phyloP scores from a whole-genome alignment of 2,113 vertebrate genomes.

The Micromys minutus region DNA sequence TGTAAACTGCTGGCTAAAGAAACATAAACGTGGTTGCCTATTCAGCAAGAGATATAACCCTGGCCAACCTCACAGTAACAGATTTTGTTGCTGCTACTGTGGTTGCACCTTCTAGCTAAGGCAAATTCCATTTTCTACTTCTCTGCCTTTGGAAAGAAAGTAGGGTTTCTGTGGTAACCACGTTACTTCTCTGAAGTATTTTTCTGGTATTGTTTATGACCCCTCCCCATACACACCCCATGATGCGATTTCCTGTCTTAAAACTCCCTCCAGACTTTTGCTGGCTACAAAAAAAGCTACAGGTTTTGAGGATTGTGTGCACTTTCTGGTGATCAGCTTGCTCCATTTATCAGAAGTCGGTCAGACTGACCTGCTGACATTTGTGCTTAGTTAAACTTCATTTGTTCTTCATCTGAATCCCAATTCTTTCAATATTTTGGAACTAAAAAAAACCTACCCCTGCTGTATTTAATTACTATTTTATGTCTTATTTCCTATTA shows the following conservation, averaged over 20 bases:
- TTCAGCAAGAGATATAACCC: neutral
- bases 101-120: neutral
- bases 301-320: neutral
- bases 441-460: neutral
- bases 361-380: neutral
- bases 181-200: neutral
- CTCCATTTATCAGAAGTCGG: neutral
- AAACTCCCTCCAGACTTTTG: neutral
- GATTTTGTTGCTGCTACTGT: neutral
- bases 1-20: neutral
- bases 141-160: neutral
- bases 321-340: neutral
- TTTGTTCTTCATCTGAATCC: neutral
- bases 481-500: neutral
- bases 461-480: neutral
- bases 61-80: neutral
- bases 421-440: neutral
- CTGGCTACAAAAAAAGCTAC: fast-evolving
- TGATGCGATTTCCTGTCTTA: neutral
- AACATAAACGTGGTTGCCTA: too few relatives aligned
- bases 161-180: neutral
- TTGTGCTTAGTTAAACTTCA: neutral
- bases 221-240: neutral
- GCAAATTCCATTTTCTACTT: neutral
- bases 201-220: neutral